Base-by-base conservation (phyloP, 2,113 vertebrate species). In the Rhineura floridana region DNA sequence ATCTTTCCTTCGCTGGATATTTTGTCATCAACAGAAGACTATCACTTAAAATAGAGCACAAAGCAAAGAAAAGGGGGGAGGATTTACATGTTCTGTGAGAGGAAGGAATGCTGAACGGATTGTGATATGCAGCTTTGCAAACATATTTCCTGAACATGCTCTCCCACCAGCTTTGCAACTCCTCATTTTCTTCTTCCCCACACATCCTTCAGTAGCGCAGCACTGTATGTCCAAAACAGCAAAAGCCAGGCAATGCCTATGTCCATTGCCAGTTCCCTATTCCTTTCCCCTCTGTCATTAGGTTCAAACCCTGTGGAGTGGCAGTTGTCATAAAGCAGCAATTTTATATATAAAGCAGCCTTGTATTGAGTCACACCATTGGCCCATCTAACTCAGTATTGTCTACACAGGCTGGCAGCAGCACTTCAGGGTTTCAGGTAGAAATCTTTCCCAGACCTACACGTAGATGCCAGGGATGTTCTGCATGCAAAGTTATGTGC, bases 61-160 rank as follows among this genome's bases (percentile, higher is more conserved):
- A 13, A 70, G 83, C 87, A 87, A 88, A 89, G 75, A 88, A 91
- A 88, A 81, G 81, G 36, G 91, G 82, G 91, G 83, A 87, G 88
- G 11, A 25, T 90, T 90, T 95, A 55, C 76, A 85, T 93, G 91
- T 95, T 93, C 91, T 92, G 86, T 79, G 6, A 90, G 65, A 82
- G 88, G 91, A 94, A 92, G 95, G 94, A 65, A 93, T 93, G 93
- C 94, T 94, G 94, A 96, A 95, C 8, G 17, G 63, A 21, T n/a
- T 48, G 63, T 50, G 33, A 72, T 39, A 36, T 15, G 50, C 46
- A 83, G 15, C 17, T 46, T 50, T 52, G 63, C 65, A 70, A 25
- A 52, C 1, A 23, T 19, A 23, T 70, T 70, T 83, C 67, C 33
- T 7, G 28, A 33, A 30, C 44, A n/a, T 48, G 63, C 25, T 17